Base-by-base conservation (phyloP, 2,888 invertebrate species). In the Cetonia aurata region DNA sequence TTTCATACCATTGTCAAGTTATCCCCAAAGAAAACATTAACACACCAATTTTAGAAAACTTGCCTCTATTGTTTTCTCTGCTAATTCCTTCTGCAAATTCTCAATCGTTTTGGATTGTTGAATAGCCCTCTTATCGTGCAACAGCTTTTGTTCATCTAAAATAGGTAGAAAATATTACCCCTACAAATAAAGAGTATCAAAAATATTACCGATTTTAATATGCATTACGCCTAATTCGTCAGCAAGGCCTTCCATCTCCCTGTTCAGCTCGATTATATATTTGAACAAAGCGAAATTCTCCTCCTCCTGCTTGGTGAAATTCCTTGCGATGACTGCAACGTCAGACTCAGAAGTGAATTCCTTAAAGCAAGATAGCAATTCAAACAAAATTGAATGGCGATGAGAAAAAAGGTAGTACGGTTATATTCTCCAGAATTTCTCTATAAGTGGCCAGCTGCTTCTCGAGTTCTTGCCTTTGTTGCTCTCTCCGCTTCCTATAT, bases 281-380 rank as follows among this genome's bases (percentile, higher is more conserved):
- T 92, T 95, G 82, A 96, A 97, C 0, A 95, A 87, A 0, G 96
- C 95, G 82, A 96, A 96, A 86, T 96, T 97, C 82, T 94, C 94
- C 77, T 95, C 95, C 80, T 96, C 96, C 72, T 93, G 91, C 41
- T 92, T 89, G n/a, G 91, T 88, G 83, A 94, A 96, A 81, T 92
- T 90, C 2, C 88, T 88, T 8, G 92, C 90, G 53, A 96, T 83
- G 15, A 89, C 89, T 74, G 90, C 89, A 15, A 92, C 87, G 74
- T 92, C 89, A 1, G 88, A 86, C 79, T 93, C 92, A 0, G 88
- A 89, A 37, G 89, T 85, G 76, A 89, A 89, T 71, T 88, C 87
- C 88, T 89, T 76, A 42, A 62, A 73, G 68, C 19, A 19, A 15
- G 56, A 50, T 15, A 52, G 50, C 13, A 1, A 25, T 25, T 56